These are phyloP conservation scores for Ia io DNA, from an alignment of 2,113 vertebrate genomes.

Conservation along the genomic window DNA sequence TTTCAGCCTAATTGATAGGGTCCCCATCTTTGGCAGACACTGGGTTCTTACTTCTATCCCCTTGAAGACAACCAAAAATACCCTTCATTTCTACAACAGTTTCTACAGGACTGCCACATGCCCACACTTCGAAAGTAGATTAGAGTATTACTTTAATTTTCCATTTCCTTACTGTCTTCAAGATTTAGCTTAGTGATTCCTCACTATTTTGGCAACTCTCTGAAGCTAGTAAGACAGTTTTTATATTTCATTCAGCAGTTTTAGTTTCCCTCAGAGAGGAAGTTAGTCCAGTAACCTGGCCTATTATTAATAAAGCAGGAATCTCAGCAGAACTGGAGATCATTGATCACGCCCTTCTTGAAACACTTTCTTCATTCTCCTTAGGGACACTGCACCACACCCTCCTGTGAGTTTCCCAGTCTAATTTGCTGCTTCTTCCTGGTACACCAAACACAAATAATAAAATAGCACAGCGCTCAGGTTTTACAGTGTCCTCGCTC, in stretches of 20 bases:
- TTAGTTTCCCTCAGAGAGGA: background rate
- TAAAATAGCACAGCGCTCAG: background rate
- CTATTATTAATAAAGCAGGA: background rate
- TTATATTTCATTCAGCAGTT: background rate
- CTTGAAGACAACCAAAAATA: background rate
- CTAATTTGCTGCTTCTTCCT: background rate
- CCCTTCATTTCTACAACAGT: background rate
- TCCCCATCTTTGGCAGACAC: background rate
- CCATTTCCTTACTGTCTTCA: background rate
- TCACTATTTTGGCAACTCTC: background rate
- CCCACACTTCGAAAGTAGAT: background rate
- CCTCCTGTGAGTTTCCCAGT: background rate
- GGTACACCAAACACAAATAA: background rate
- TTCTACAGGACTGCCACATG: background rate
- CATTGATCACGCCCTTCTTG: background rate
- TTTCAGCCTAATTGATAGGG: background rate
- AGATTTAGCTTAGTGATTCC: background rate
- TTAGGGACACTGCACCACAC: background rate
- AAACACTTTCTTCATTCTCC: background rate
- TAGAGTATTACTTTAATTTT: background rate
- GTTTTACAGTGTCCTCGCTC: background rate
- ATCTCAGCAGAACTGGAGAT: background rate
- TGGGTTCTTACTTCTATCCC: background rate
- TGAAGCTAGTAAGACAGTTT: background rate
- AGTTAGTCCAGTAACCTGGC: background rate